Conservation (phyloP, 2,888 invertebrate species). For the Gisinianus flammeolus region DNA sequence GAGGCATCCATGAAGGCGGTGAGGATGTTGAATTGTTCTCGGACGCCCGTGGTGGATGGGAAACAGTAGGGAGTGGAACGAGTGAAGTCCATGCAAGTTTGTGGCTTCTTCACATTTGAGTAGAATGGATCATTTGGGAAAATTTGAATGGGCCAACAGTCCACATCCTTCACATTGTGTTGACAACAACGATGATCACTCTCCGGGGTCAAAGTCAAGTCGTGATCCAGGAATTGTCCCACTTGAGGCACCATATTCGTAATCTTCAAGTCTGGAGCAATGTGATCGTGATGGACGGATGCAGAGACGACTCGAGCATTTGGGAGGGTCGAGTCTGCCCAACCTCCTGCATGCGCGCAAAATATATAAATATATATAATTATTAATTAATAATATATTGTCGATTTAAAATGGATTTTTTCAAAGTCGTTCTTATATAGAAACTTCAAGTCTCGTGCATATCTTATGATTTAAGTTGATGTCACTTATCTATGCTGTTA, state of each 20-base stretch:
- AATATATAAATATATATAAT: too few species aligned
- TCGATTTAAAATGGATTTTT: too few species aligned
- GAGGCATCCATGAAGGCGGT: slow-evolving; percentile 57
- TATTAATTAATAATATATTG: too few species aligned
- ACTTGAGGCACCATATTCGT: slow-evolving; percentile 59
- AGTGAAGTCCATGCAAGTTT: slow-evolving; percentile 57
- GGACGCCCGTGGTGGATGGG: slow-evolving; percentile 51
- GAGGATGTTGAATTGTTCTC: slow-evolving; percentile 58
- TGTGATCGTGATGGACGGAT: slow-evolving; percentile 56
- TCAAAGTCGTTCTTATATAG: too few species aligned
- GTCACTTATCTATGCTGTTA: too few species aligned
- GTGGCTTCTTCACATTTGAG: slow-evolving; percentile 37
- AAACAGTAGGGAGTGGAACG: slow-evolving; percentile 57
- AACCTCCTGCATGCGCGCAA: too few species aligned
- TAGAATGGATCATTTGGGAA: slow-evolving; percentile 53
- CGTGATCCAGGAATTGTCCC: slow-evolving; percentile 58
- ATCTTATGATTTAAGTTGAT: too few species aligned
- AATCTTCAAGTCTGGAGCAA: slow-evolving; percentile 52
- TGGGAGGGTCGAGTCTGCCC: slow-evolving; percentile 54
- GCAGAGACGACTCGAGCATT: slow-evolving; percentile 55
- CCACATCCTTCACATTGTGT: slow-evolving; percentile 35
- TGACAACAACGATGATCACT: slow-evolving; percentile 44
- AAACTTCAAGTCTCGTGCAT: too few species aligned
- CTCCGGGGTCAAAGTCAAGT: slow-evolving; percentile 57
- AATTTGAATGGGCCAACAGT: slow-evolving; percentile 54